These are phyloP conservation scores for Hemaris fuciformis DNA, from an alignment of 2,888 invertebrate species.

Conservation along the genomic window DNA sequence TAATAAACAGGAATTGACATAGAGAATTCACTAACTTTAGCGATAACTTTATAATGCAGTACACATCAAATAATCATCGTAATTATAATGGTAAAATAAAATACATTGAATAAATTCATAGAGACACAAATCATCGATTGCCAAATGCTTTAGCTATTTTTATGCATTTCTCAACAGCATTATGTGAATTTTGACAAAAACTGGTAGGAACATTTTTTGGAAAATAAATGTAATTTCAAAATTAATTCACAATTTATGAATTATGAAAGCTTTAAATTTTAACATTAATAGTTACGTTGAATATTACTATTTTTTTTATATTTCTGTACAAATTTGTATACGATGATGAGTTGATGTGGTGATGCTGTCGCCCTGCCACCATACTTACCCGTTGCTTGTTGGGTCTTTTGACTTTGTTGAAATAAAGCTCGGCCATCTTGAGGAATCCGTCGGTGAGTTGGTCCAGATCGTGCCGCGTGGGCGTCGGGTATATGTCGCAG, in stretches of 20 bases:
- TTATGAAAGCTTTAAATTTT: too few relatives aligned
- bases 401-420: conserved; percentile 94
- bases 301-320: neutral
- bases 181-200: neutral
- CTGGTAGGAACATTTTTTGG: too few relatives aligned
- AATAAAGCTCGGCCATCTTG: conserved; percentile 90
- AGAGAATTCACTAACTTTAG: neutral
- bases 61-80: conserved; percentile 2
- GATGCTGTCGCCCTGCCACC: neutral
- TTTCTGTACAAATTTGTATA: neutral
- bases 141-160: neutral
- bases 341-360: conserved; percentile 13
- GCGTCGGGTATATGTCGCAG: conserved; percentile 92
- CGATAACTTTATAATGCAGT: neutral
- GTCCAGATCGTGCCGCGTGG: conserved; percentile 82
- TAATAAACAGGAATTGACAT: neutral
- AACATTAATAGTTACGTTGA: too few relatives aligned
- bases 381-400: conserved; percentile 89
- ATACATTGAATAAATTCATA: neutral
- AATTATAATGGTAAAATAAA: neutral
- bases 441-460: conserved; percentile 88
- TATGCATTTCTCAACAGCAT: neutral
- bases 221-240: neutral
- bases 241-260: too few relatives aligned
- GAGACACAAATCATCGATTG: neutral